These are phyloP conservation scores for human DNA, from an alignment of 2,113 vertebrate genomes.

Conservation along the genomic window DNA sequence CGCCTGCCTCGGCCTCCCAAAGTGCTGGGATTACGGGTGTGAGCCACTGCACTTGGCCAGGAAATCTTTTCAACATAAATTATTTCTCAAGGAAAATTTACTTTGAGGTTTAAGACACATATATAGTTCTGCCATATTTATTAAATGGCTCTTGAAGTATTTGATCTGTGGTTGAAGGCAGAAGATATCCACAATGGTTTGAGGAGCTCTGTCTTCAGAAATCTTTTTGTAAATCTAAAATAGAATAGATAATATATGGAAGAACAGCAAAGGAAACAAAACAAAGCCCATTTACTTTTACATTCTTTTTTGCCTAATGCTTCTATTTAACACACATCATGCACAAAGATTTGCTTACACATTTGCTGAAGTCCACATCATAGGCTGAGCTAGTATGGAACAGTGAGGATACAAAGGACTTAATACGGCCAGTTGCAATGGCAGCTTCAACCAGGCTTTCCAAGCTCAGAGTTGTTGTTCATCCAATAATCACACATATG, in stretches of 20 bases:
- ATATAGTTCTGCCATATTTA: constrained; percentile 19
- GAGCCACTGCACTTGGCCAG: neutral
- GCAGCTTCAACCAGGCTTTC: constrained; percentile 38
- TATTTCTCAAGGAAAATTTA: constrained; percentile 47
- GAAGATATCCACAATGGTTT: constrained; percentile 29
- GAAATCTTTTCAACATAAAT: constrained; percentile 51
- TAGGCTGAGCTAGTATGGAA: constrained; percentile 15
- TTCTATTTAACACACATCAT: constrained; percentile 36
- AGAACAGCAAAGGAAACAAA: constrained; percentile 37
- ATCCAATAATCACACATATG: constrained; percentile 35
- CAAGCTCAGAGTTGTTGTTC: constrained; percentile 47
- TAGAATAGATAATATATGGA: constrained; percentile 56
- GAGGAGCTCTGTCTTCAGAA: constrained; percentile 83
- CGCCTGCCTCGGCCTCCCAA: too few relatives aligned
- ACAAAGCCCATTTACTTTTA: constrained; percentile 54
- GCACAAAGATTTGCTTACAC: constrained; percentile 56
- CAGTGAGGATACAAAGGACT: constrained; percentile 30
- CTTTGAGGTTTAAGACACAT: constrained; percentile 45
- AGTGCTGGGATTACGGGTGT: too few relatives aligned
- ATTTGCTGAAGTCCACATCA: constrained; percentile 50
- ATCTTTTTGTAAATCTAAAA: constrained; percentile 91
- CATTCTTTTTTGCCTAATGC: constrained; percentile 44
- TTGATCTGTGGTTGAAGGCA: constrained; percentile 11
- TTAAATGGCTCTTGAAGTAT: constrained; percentile 36
- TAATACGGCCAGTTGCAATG: neutral